Conservation (phyloP, 2,797 vertebrate species). For the Onychomys leucogaster region DNA sequence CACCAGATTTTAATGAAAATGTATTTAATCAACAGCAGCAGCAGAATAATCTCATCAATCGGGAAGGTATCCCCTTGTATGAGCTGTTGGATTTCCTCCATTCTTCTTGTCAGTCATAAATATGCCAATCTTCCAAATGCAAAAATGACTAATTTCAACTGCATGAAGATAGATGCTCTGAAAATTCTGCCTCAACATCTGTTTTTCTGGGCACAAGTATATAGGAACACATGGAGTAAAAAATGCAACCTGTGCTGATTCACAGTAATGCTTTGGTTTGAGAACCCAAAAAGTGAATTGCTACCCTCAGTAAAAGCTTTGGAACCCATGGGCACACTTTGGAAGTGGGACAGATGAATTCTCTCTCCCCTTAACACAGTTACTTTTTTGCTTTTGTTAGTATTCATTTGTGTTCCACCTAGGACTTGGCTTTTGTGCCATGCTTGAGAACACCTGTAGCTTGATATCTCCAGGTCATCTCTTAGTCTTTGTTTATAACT, state of each 20-base stretch:
- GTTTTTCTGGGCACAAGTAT: not conserved
- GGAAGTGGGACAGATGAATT: not conserved
- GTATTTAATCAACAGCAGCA: slow-evolving; percentile 10
- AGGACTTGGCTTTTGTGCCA: not conserved
- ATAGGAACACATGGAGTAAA: not conserved
- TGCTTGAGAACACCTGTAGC: not conserved
- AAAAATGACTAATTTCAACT: slow-evolving; percentile 17
- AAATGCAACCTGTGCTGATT: not conserved
- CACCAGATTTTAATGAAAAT: slow-evolving; percentile 14
- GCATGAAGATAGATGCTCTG: not conserved
- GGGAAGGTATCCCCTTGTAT: not conserved
- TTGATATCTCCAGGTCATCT: not conserved
- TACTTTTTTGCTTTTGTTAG: not conserved
- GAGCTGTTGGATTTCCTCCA: not conserved
- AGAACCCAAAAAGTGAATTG: not conserved
- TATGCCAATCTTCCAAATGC: not conserved
- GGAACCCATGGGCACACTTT: not conserved
- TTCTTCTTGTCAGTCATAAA: not conserved
- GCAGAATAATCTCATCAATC: not conserved
- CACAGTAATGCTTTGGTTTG: not conserved
- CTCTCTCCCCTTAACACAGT: not conserved
- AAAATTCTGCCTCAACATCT: not conserved
- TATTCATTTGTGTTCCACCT: not conserved
- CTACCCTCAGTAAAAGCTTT: not conserved
- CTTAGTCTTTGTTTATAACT: not conserved